A percentile compares a stretch with the other conserved stretches of the same genome.
phyloP scores from a whole-genome alignment of 2,113 vertebrate species.

The Cynoglossus semilaevis region DNA sequence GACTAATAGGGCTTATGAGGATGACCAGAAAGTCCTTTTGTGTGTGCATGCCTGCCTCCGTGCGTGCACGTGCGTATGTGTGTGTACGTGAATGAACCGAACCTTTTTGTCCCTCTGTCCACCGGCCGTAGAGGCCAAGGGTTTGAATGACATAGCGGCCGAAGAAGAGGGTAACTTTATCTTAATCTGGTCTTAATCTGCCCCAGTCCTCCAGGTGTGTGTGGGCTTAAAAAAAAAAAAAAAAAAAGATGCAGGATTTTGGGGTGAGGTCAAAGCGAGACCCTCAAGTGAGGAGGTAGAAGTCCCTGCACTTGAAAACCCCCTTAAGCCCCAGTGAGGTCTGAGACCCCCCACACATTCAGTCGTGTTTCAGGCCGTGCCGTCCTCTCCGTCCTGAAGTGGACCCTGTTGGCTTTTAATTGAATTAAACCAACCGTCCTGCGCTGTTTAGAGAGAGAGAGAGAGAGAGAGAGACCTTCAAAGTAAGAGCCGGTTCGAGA shows the following conservation, averaged over 20 bases:
- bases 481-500: slow-evolving; percentile 63
- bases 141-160: slow-evolving; percentile 71
- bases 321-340: slow-evolving; percentile 45
- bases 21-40: slow-evolving; percentile 74
- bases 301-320: slow-evolving; percentile 65
- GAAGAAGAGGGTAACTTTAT: slow-evolving; percentile 76
- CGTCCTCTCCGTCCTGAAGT: slow-evolving; percentile 51
- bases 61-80: slow-evolving; percentile 28
- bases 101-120: slow-evolving; percentile 59
- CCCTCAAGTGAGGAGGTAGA: slow-evolving; percentile 54
- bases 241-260: slow-evolving; percentile 50
- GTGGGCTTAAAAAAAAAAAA: slow-evolving; percentile 75
- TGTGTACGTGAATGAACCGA: slow-evolving; percentile 52
- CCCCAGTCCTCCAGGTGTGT: slow-evolving; percentile 70
- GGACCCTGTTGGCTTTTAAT: slow-evolving; percentile 64
- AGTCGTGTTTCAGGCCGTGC: slow-evolving; percentile 36
- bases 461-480: slow-evolving; percentile 59
- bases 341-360: slow-evolving; percentile 46
- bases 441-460: slow-evolving; percentile 51
- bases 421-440: slow-evolving; percentile 68
- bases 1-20: slow-evolving; percentile 78
- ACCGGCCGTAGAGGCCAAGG: slow-evolving; percentile 52
- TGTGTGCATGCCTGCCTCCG: slow-evolving; percentile 34
- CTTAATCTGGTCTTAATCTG: slow-evolving; percentile 78
- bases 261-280: slow-evolving; percentile 54